Evolutionary conservation across 2,797 vertebrate genomes (phyloP), one percentile per base, ranked within the genome.

Genomic region (Anguilla marmorata): DNA sequence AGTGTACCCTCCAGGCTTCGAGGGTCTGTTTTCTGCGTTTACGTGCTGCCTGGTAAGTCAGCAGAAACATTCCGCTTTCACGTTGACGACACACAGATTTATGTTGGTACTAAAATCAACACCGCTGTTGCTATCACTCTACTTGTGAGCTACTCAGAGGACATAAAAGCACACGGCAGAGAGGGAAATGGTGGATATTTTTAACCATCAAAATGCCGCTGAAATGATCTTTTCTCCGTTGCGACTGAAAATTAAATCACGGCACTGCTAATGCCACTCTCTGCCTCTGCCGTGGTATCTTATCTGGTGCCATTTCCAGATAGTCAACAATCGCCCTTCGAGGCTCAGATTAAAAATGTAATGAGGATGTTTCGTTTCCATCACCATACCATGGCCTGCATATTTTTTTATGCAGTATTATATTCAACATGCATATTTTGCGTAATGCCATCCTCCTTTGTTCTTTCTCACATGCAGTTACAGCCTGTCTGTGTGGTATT

Each of bases 21-120:
- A 37, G 12, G 69, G 3, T 69, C 24, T 30, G 66, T 69, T 30
- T 30, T 16, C 72, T 33, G 72, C 3, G 30, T 37, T 33, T 37
- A 37, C 72, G 11, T 37, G 30, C 11, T 33, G 33, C 33, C 14
- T 76, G 30, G 37, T 33, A 76, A 76, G 30, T 24, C 66, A 76
- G 30, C 30, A 76, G 33, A 76, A 76, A 76, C 72, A 33, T 76
- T 76, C 72, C 33, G 37, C 72, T 76, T 76, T 76, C 33, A 41
- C 45, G 16, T 79, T 24, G 30, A 79, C 5, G 37, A 79, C 33
- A 74, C 69, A 79, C 11, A 21, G 74, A 21, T 79, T 79, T 79
- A 79, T 79, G 74, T 45, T 19, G 14, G 74, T 79, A 19, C 74
- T 45, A 79, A 45, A 79, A 21, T 41, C 69, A 72, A 45, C 37